These are phyloP conservation scores for Prochilodus magdalenae DNA, from an alignment of 2,113 vertebrate genomes.

Conservation along the genomic window DNA sequence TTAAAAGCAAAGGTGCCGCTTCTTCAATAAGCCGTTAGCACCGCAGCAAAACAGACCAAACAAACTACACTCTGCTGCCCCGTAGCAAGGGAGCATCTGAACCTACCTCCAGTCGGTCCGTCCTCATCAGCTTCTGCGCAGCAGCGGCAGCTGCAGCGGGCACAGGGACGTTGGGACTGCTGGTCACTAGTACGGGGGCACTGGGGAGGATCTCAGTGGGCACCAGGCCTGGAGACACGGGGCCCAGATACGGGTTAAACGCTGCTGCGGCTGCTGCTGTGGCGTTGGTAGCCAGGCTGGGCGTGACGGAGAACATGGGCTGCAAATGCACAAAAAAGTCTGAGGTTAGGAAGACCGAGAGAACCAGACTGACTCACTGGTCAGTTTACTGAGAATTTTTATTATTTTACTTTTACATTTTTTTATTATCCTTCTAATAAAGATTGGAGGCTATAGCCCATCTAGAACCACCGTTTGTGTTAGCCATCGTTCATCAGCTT, in stretches of 20 bases:
- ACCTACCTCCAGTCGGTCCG: constrained; percentile 94
- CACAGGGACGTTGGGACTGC: constrained; percentile 88
- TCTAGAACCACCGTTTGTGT: no score
- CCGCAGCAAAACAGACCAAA: no score
- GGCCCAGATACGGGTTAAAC: constrained; percentile 98
- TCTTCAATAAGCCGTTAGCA: no score
- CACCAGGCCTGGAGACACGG: constrained; percentile 93
- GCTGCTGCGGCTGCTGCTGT: constrained; percentile 81
- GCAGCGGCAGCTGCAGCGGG: constrained; percentile 89
- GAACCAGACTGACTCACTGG: no score
- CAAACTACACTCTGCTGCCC: no score
- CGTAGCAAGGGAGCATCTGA: neutral
- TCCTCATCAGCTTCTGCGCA: constrained; percentile 95
- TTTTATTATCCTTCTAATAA: no score
- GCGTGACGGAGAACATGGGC: constrained; percentile 96
- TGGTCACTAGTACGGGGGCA: constrained; percentile 89
- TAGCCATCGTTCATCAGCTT: no score
- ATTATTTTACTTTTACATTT: no score
- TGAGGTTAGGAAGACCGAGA: neutral
- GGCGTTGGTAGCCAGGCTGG: constrained; percentile 86
- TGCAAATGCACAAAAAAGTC: constrained; percentile 59
- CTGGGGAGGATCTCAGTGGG: constrained; percentile 90
- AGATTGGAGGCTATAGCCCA: no score
- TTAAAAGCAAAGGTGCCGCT: no score
- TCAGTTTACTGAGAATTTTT: no score